Evolutionary conservation across 2,113 vertebrate species (phyloP).

Genomic region (Burhinus bistriatus): DNA sequence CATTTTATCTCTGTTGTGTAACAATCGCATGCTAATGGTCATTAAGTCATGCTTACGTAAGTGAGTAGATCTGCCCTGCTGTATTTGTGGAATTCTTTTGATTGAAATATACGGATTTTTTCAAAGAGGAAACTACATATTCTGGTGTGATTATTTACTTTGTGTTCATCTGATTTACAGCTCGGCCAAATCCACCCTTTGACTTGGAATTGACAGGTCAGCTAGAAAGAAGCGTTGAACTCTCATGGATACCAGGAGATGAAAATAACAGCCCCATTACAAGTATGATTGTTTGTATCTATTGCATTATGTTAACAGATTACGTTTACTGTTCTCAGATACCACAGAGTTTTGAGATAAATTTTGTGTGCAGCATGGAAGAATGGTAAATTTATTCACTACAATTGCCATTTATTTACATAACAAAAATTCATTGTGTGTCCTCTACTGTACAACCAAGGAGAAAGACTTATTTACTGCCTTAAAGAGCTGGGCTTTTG

Average conservation of each 20-base stretch:
- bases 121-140: background rate
- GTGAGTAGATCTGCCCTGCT: background rate
- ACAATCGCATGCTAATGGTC: conserved; percentile 59
- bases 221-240: conserved; percentile 84
- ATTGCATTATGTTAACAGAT: background rate
- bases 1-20: conserved; percentile 26
- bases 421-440: background rate
- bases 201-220: conserved; percentile 93
- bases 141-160: background rate
- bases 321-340: background rate
- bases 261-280: conserved; percentile 92
- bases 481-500: background rate
- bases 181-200: conserved; percentile 87
- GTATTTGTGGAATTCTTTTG: background rate
- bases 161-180: conserved; percentile 74
- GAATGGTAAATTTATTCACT: background rate
- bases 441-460: background rate
- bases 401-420: background rate
- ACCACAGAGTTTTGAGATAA: background rate
- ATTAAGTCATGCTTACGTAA: background rate
- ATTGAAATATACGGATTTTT: background rate
- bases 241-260: conserved; percentile 92
- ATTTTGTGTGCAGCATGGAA: background rate
- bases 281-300: conserved; percentile 74
- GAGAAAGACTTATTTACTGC: background rate